Conservation (phyloP, 1,140 invertebrate species). For the Sinonovacula constricta region DNA sequence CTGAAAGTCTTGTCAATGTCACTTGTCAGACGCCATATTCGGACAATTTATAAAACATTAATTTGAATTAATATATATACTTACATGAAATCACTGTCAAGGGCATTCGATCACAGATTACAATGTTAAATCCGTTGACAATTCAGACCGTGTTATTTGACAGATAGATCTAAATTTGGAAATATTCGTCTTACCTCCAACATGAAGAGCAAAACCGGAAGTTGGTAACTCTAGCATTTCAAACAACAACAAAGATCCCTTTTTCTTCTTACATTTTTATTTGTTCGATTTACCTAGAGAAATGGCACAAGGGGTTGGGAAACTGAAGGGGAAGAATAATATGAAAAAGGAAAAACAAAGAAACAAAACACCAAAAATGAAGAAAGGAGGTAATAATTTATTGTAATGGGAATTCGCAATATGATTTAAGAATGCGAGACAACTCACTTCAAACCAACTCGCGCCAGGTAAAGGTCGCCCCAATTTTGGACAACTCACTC, state of each 20-base stretch:
- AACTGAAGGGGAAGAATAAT: conserved; percentile 26
- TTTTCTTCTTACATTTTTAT: too few relatives aligned
- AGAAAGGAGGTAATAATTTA: conserved; percentile 40
- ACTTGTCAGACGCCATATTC: background rate
- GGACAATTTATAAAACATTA: background rate
- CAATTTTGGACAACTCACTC: too few relatives aligned
- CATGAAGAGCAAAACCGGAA: conserved; percentile 42
- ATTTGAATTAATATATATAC: background rate
- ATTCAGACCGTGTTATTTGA: background rate
- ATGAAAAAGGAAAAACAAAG: conserved; percentile 43
- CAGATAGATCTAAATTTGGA: conserved; percentile 8
- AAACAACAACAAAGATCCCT: background rate
- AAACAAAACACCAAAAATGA: conserved; percentile 22
- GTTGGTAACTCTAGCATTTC: conserved; percentile 2
- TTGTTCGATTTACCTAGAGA: too few relatives aligned
- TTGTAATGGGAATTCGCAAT: too few relatives aligned
- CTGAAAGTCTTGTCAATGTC: background rate
- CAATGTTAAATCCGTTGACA: background rate
- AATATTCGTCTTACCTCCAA: conserved; percentile 19
- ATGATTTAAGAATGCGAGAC: too few relatives aligned
- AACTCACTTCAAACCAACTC: too few relatives aligned
- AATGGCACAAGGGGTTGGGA: conserved; percentile 45
- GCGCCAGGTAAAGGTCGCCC: too few relatives aligned
- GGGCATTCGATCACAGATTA: background rate
- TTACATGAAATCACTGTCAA: background rate